phyloP scores from a whole-genome alignment of 2,888 invertebrate genomes.

The Drosophila macrothrix region DNA sequence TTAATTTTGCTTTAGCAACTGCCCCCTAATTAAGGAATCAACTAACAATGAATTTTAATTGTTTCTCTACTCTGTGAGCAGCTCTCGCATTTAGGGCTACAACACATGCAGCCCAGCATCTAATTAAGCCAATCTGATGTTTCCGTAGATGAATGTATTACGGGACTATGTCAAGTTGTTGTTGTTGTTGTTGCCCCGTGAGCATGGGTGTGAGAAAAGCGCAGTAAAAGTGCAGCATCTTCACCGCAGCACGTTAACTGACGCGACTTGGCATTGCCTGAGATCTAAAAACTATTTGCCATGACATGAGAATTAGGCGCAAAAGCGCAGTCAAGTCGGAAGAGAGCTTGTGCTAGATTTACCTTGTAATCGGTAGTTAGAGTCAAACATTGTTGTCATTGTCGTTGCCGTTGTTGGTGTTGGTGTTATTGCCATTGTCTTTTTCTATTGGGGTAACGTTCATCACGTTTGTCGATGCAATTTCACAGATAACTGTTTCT shows the following conservation, averaged over 20 bases:
- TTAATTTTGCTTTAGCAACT: background rate
- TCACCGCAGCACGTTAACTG: slow-evolving; percentile 18
- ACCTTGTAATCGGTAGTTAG: slow-evolving; percentile 30
- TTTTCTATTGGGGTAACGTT: slow-evolving; percentile 75
- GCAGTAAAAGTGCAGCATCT: slow-evolving; percentile 73
- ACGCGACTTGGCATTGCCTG: slow-evolving; percentile 62
- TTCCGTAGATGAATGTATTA: slow-evolving; percentile 27
- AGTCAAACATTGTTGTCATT: slow-evolving; percentile 24
- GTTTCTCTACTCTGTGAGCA: slow-evolving; percentile 32
- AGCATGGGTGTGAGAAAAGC: slow-evolving; percentile 60
- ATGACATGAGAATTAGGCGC: slow-evolving; percentile 79
- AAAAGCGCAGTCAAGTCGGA: slow-evolving; percentile 72
- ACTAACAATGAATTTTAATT: slow-evolving; percentile 2
- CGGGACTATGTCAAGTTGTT: slow-evolving; percentile 65
- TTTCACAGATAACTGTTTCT: slow-evolving; percentile 80
- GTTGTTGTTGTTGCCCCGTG: background rate
- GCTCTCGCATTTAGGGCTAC: slow-evolving; percentile 39
- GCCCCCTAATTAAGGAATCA: background rate
- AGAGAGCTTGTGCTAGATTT: slow-evolving; percentile 66
- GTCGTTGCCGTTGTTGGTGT: slow-evolving; percentile 17
- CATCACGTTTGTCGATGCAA: slow-evolving; percentile 82
- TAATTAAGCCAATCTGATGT: slow-evolving; percentile 8
- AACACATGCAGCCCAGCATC: slow-evolving; percentile 4
- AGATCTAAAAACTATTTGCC: slow-evolving; percentile 42
- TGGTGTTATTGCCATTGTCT: slow-evolving; percentile 15